Evolutionary conservation across 2,113 vertebrate genomes (phyloP).

Genomic region (Rattus rattus): DNA sequence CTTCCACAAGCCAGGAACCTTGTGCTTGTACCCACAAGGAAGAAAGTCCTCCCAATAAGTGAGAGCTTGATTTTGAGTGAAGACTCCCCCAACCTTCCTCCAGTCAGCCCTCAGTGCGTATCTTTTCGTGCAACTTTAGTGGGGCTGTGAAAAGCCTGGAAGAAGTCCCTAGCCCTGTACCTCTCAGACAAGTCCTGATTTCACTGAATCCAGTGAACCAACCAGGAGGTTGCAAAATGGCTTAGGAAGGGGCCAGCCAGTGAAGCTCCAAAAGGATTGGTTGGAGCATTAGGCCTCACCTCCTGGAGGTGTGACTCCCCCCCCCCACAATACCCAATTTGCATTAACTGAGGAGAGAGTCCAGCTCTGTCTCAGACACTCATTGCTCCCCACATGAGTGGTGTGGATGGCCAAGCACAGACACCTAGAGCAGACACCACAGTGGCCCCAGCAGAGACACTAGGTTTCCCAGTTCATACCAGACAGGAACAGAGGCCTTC

Average conservation of each 20-base stretch:
- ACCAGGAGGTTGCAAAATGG: neutral
- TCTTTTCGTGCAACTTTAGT: neutral
- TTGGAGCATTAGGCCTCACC: neutral
- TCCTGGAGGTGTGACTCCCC: neutral
- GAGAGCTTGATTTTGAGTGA: neutral
- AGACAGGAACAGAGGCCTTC: neutral
- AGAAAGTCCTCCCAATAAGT: no score
- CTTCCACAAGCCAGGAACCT: neutral
- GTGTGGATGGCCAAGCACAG: no score
- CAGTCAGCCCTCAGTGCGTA: neutral
- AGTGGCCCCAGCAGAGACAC: neutral
- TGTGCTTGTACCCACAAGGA: neutral
- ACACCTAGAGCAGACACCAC: neutral
- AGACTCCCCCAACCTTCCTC: neutral
- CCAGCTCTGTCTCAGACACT: no score
- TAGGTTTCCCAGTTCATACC: neutral
- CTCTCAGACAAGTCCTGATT: neutral
- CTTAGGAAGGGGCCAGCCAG: neutral
- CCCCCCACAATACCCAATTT: neutral
- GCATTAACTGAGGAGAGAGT: accelerated
- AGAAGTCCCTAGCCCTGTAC: neutral
- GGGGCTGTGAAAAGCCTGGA: neutral
- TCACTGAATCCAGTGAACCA: neutral
- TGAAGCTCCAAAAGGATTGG: neutral
- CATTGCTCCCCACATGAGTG: neutral